Evolutionary conservation across 2,888 invertebrate species (phyloP).

Genomic region (Ophion ventricosus): DNA sequence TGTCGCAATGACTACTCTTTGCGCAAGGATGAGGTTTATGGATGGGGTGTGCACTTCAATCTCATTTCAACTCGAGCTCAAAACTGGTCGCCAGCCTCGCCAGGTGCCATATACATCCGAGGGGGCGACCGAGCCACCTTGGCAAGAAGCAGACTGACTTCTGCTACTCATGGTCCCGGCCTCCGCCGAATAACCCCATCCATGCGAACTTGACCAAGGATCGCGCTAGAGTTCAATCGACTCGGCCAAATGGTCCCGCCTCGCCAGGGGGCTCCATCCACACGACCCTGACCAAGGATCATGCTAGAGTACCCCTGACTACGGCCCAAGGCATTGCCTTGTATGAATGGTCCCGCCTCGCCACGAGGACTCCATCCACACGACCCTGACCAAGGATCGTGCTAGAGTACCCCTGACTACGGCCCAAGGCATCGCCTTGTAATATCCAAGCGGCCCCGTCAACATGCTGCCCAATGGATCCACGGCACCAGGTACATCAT

Average conservation of each 20-base stretch:
- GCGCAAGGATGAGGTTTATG: neutral
- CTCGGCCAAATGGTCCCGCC: slow-evolving; percentile 25
- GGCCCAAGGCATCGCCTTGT: slow-evolving; percentile 10
- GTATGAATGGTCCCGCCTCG: too few relatives aligned
- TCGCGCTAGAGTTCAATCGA: neutral
- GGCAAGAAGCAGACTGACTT: too few relatives aligned
- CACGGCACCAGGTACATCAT: too few relatives aligned
- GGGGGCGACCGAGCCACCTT: too few relatives aligned
- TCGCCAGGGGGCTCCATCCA: neutral
- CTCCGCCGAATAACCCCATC: neutral
- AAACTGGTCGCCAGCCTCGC: neutral
- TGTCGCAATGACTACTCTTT: neutral
- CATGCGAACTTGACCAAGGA: slow-evolving; percentile 14
- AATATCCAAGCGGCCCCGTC: neutral
- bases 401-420: slow-evolving; percentile 20
- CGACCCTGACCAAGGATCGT: slow-evolving; percentile 18
- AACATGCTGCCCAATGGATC: too few relatives aligned
- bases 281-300: slow-evolving; percentile 23
- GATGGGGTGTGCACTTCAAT: too few relatives aligned
- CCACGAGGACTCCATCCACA: neutral
- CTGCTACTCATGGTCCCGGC: too few relatives aligned
- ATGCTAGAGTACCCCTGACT: slow-evolving; percentile 20
- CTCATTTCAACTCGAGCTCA: neutral
- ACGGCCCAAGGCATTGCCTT: slow-evolving; percentile 7
- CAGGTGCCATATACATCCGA: too few relatives aligned